These are phyloP conservation scores for Heliornis fulica DNA, from an alignment of 2,113 vertebrate species.

Conservation along the genomic window DNA sequence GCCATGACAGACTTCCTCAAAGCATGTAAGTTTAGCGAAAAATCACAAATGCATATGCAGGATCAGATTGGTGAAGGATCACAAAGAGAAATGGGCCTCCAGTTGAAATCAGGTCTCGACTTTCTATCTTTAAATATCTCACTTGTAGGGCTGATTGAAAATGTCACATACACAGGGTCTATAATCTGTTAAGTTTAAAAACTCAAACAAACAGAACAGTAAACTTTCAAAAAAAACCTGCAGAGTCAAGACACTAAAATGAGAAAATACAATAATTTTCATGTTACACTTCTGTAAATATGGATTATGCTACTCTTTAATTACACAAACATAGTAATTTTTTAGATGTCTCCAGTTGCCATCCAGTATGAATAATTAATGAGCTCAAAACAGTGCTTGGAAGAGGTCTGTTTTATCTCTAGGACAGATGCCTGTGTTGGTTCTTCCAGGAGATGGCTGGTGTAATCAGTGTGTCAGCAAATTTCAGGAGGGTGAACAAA, in stretches of 20 bases:
- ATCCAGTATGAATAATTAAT: neutral
- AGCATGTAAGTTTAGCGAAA: neutral
- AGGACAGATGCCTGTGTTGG: neutral
- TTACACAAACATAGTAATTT: neutral
- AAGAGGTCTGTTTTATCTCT: neutral
- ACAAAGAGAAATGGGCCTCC: neutral
- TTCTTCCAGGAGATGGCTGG: neutral
- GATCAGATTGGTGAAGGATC: neutral
- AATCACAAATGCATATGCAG: neutral
- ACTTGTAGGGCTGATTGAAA: neutral
- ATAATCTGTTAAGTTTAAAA: neutral
- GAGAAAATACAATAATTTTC: neutral
- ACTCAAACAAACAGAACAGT: neutral
- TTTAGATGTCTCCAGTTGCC: neutral
- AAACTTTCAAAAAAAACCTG: neutral
- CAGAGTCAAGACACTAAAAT: neutral
- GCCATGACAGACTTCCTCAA: neutral
- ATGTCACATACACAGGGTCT: neutral
- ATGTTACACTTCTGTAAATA: neutral
- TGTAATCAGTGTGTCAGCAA: neutral
- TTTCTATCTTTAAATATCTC: neutral
- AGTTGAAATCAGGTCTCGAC: neutral
- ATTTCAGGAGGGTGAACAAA: neutral
- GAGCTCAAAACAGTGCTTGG: neutral
- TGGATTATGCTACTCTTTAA: neutral